Conservation (phyloP, 2,113 vertebrate genomes). For the Ammodytes marinus region DNA sequence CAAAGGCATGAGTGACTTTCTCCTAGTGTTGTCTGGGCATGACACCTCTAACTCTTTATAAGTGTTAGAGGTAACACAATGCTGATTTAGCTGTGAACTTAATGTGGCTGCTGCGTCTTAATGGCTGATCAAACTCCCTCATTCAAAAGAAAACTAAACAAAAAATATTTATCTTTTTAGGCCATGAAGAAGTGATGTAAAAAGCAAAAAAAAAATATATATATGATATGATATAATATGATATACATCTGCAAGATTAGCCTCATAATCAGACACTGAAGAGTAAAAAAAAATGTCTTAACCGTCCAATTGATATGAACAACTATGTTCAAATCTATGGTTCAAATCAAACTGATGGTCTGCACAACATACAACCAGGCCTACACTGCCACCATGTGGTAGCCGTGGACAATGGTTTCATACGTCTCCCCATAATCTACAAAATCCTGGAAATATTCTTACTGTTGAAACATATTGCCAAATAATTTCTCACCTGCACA, state of each 20-base stretch:
- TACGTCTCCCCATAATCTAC: background rate
- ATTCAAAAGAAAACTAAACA: background rate
- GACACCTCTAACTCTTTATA: background rate
- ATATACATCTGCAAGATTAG: background rate
- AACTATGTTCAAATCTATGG: background rate
- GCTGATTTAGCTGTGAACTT: background rate
- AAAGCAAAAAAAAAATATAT: background rate
- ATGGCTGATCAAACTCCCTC: background rate
- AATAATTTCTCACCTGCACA: background rate
- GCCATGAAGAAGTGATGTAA: background rate
- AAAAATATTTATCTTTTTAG: background rate
- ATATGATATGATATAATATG: background rate
- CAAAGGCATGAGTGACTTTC: background rate
- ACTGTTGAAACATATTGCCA: background rate
- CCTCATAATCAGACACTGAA: background rate
- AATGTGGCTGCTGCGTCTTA: background rate
- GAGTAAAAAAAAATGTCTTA: background rate
- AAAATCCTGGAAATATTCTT: background rate
- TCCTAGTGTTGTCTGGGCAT: background rate
- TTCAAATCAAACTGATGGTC: background rate
- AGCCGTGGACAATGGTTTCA: no score
- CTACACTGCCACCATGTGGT: constrained; percentile 66
- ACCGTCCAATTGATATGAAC: background rate
- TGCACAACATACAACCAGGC: background rate
- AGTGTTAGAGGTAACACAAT: background rate